Base-by-base conservation (phyloP, 2,888 invertebrate genomes). In the Tuberolachnus salignus region DNA sequence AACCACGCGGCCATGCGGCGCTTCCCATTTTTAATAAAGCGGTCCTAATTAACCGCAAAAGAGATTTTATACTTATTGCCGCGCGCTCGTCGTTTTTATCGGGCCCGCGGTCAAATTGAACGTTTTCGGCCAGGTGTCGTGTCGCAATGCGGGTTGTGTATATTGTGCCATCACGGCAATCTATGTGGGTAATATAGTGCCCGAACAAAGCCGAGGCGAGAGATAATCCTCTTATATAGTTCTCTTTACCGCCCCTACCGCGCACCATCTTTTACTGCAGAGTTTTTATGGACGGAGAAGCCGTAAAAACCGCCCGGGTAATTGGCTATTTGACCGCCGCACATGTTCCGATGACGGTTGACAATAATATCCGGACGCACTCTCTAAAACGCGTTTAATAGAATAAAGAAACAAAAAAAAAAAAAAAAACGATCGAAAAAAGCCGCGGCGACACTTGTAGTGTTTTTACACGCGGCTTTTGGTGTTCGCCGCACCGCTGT, bases 271-370 rank as follows among this genome's bases (percentile, higher is more conserved):
- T 3, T 78, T 4, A 3, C 14, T n/a, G 8, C 46, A 16, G 1
- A n/a, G 69, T 61, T 78, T 78, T 78, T 69, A 69, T 61, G 78
- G 57, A 23, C 59, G 42, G 51, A 61, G 69, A 78, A 78, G 69
- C 67, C 78, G 51, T 78, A 78, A 78, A 78, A 78, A 69, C 78
- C 69, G 6, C n/a, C n/a, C 67, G 67, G 34, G 69, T 78, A 78
- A 78, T 78, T 61, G 78, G 69, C 69, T 42, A 51, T 78, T 78
- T 69, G 78, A 78, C 78, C 34, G 34, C 34, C 78, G 69, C 78
- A 78, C 69, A 78, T 78, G 78, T 69, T 69, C 69, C 21, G 67
- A 61, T 78, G 69, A 78, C 34, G 34, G 34, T 34, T 34, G 34
- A 34, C 34, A 34, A 34, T 69, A 61, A 57, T 75, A 26, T 26